Evolutionary conservation across 2,888 invertebrate genomes (phyloP).

Genomic region (Drosophila paramelanica): DNA sequence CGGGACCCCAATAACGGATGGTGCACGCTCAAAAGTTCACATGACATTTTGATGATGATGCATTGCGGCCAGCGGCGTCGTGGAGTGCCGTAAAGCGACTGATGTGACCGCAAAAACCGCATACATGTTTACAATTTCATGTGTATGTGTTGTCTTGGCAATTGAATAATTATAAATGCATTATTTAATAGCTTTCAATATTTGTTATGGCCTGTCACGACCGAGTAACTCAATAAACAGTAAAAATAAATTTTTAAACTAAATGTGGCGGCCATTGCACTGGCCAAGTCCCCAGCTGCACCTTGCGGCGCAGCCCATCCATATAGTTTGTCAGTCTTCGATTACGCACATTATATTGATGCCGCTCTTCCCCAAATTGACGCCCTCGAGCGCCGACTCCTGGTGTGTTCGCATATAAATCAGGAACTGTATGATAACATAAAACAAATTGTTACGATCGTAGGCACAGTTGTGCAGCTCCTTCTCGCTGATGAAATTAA

Average conservation of each 20-base stretch:
- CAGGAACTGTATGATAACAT: slow-evolving; percentile 93
- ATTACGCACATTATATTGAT: slow-evolving; percentile 94
- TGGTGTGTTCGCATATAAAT: slow-evolving; percentile 90
- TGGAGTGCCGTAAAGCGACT: slow-evolving; percentile 3
- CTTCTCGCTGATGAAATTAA: slow-evolving; percentile 86
- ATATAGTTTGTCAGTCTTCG: slow-evolving; percentile 84
- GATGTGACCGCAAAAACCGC: slow-evolving; percentile 64
- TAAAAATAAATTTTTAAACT: slow-evolving; percentile 17
- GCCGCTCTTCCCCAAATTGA: slow-evolving; percentile 91
- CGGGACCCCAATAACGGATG: slow-evolving; percentile 16
- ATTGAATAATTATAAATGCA: slow-evolving; percentile 69
- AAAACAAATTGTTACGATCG: slow-evolving; percentile 95
- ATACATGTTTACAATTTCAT: slow-evolving; percentile 45
- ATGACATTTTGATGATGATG: slow-evolving; percentile 57
- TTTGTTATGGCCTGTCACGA: slow-evolving; percentile 6
- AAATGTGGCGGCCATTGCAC: slow-evolving; percentile 20
- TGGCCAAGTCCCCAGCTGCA: slow-evolving; percentile 26
- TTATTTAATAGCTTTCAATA: slow-evolving; percentile 65
- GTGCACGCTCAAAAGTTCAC: slow-evolving; percentile 47
- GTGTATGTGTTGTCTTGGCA: slow-evolving; percentile 38
- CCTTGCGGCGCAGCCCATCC: neutral
- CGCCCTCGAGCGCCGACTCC: slow-evolving; percentile 91
- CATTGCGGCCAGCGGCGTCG: slow-evolving; percentile 33
- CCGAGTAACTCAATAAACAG: slow-evolving; percentile 7
- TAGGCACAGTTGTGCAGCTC: slow-evolving; percentile 89